These are phyloP conservation scores for Drosophila kambysellisi DNA, from an alignment of 2,888 invertebrate species.

Conservation along the genomic window DNA sequence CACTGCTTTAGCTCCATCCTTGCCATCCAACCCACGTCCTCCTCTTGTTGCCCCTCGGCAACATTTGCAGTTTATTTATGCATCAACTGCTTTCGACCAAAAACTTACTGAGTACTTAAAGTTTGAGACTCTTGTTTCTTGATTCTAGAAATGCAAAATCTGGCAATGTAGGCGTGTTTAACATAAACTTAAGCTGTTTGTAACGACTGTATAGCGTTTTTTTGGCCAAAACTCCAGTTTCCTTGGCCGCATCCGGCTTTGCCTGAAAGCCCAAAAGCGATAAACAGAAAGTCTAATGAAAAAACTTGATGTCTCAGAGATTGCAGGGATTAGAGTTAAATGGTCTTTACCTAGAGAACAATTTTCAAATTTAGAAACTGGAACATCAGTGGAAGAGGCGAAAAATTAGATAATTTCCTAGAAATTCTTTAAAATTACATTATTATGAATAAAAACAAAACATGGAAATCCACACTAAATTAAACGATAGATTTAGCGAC, in stretches of 20 bases:
- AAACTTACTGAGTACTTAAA: constrained; percentile 43
- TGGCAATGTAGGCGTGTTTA: constrained; percentile 76
- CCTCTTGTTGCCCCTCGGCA: background rate
- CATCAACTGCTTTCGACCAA: constrained; percentile 31
- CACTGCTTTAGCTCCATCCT: constrained; percentile 36
- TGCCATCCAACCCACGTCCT: background rate
- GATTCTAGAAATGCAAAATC: constrained; percentile 69
- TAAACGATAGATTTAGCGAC: background rate
- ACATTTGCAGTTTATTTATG: constrained; percentile 54
- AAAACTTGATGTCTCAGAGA: constrained; percentile 46
- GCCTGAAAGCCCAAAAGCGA: constrained; percentile 44
- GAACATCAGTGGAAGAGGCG: background rate
- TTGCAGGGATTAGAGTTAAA: constrained; percentile 23
- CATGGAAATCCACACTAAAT: background rate
- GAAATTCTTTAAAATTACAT: background rate
- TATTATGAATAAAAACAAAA: background rate
- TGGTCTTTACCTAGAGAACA: constrained; percentile 21
- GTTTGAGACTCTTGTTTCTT: constrained; percentile 31
- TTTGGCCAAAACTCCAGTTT: constrained; percentile 2
- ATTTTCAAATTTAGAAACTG: constrained; percentile 7
- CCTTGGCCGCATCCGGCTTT: constrained; percentile 3
- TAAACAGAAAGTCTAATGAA: constrained; percentile 60
- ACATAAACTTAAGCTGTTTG: constrained; percentile 77
- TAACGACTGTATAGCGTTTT: constrained; percentile 69
- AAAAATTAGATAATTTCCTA: background rate